These are phyloP conservation scores for Metellina segmentata DNA, from an alignment of 2,888 invertebrate species.

Conservation along the genomic window DNA sequence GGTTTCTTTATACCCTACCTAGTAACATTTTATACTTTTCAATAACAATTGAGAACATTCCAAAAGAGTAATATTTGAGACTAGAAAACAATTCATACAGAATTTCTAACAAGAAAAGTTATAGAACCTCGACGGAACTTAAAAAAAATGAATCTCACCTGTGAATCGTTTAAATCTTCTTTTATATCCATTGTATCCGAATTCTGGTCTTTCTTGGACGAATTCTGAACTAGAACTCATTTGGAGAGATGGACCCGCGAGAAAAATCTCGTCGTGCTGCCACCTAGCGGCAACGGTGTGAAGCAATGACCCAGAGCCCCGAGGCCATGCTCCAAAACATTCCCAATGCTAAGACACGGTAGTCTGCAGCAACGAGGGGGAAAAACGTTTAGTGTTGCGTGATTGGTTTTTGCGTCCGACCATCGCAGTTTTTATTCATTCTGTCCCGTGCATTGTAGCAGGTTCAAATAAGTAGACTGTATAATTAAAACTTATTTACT, in stretches of 20 bases:
- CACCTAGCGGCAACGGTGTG: slow-evolving; percentile 41
- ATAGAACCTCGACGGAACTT: not conserved
- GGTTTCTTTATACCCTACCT: too few relatives aligned
- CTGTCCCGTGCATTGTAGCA: too few relatives aligned
- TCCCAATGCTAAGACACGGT: not conserved
- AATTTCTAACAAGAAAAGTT: not conserved
- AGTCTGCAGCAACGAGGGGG: not conserved
- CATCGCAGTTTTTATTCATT: too few relatives aligned
- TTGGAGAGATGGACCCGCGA: slow-evolving; percentile 39
- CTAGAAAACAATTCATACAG: too few relatives aligned
- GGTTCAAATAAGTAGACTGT: too few relatives aligned
- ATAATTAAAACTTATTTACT: too few relatives aligned
- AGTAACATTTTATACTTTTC: too few relatives aligned
- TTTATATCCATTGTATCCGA: slow-evolving; percentile 69
- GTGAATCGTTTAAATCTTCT: slow-evolving; percentile 56
- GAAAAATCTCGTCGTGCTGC: slow-evolving; percentile 58
- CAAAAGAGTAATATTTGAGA: too few relatives aligned
- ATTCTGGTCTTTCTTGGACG: not conserved
- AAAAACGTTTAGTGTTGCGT: not conserved
- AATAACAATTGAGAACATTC: too few relatives aligned
- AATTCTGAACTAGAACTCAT: slow-evolving; percentile 10
- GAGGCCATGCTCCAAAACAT: slow-evolving; percentile 66
- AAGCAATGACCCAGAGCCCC: slow-evolving; percentile 61
- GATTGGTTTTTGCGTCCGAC: too few relatives aligned
- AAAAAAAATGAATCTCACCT: slow-evolving; percentile 40